Evolutionary conservation across 2,797 vertebrate genomes (phyloP).

Genomic region (Potorous gilbertii): DNA sequence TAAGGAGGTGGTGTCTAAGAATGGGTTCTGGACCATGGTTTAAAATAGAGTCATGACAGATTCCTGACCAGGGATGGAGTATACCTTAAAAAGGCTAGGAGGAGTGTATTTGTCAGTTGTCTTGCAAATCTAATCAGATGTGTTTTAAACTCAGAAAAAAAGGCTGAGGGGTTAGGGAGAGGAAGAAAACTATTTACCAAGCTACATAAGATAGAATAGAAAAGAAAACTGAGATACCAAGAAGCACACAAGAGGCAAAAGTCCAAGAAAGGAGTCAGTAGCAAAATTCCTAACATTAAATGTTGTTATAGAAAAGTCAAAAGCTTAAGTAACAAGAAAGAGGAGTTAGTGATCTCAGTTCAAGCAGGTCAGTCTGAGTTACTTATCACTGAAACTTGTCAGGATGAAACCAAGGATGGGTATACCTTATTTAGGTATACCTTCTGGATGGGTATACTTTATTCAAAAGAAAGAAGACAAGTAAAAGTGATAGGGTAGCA

Average conservation of each 20-base stretch:
- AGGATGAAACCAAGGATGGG: background rate
- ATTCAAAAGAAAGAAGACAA: background rate
- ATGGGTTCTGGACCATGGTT: background rate
- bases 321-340: background rate
- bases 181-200: background rate
- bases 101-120: background rate
- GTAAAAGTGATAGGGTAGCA: background rate
- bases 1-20: background rate
- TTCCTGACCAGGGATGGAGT: background rate
- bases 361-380: background rate
- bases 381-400: background rate
- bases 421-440: background rate
- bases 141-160: background rate
- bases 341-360: background rate
- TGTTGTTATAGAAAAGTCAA: background rate
- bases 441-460: background rate
- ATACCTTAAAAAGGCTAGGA: background rate
- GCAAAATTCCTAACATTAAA: background rate
- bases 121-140: background rate
- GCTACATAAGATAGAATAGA: background rate
- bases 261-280: background rate
- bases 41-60: background rate
- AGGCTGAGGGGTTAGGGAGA: background rate
- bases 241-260: background rate
- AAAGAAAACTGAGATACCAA: background rate